Conservation (phyloP, 2,888 invertebrate species). For the Oxyscelio sp. region DNA sequence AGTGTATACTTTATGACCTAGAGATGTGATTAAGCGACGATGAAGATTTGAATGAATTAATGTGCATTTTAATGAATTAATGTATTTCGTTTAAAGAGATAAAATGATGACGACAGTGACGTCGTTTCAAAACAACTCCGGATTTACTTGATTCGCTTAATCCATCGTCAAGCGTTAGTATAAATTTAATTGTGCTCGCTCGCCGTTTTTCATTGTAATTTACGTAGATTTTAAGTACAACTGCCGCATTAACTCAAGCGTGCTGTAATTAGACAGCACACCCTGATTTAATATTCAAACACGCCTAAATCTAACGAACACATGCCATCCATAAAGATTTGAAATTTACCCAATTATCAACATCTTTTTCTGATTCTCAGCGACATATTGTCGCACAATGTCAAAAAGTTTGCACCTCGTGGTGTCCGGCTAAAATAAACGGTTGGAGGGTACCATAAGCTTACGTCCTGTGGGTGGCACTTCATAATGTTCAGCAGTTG, state of each 20-base stretch:
- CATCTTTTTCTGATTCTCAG: constrained; percentile 26
- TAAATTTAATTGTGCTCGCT: constrained; percentile 53
- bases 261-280: constrained; percentile 34
- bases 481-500: constrained; percentile 88
- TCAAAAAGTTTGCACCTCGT: constrained; percentile 31
- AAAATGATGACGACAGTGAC: constrained; percentile 67
- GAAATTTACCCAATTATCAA: too few species aligned
- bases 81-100: constrained; percentile 58
- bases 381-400: constrained; percentile 56
- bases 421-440: too few species aligned
- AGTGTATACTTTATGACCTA: constrained; percentile 74
- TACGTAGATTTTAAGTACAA: constrained; percentile 7
- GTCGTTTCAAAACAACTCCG: constrained; percentile 68
- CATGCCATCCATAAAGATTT: too few species aligned
- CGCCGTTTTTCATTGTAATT: constrained; percentile 45
- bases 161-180: constrained; percentile 49
- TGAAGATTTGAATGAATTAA: constrained; percentile 73
- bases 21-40: constrained; percentile 75
- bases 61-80: constrained; percentile 71
- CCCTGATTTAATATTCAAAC: constrained; percentile 57
- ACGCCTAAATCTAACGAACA: background rate
- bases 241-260: constrained; percentile 36
- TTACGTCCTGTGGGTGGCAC: constrained; percentile 79
- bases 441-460: too few species aligned
- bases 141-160: constrained; percentile 66